Conservation (phyloP, 2,888 invertebrate genomes). For the Clostera curtula region DNA sequence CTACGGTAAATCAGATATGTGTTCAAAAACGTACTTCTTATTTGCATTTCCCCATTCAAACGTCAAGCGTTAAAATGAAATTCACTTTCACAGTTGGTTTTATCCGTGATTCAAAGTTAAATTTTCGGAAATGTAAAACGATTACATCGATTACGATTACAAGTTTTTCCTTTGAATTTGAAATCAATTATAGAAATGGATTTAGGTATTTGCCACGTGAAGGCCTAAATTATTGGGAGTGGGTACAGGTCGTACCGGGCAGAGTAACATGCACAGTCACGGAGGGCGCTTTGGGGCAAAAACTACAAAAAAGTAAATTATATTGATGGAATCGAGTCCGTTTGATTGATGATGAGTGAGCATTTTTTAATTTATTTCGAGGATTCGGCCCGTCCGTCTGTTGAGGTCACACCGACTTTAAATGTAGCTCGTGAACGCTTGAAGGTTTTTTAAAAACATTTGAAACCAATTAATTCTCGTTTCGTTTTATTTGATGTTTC, state of each 20-base stretch:
- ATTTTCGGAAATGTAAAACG: conserved; percentile 11
- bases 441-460: conserved; percentile 26
- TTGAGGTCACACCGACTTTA: conserved; percentile 43
- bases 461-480: conserved; percentile 25
- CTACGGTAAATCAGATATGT: too few species aligned
- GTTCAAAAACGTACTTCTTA: too few species aligned
- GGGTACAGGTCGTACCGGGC: conserved; percentile 49
- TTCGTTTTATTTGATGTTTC: conserved; percentile 21
- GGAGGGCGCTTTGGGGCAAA: conserved; percentile 67
- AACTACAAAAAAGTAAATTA: conserved; percentile 74
- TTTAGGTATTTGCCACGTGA: conserved; percentile 23
- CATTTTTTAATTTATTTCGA: conserved; percentile 73
- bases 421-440: conserved; percentile 20
- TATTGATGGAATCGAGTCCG: conserved; percentile 71
- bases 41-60: too few species aligned
- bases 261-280: conserved; percentile 60
- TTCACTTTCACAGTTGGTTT: conserved; percentile 1
- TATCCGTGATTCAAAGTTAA: conserved; percentile 7
- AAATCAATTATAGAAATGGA: conserved; percentile 38
- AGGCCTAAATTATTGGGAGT: conserved; percentile 20
- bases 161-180: conserved; percentile 22
- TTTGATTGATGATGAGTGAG: conserved; percentile 74
- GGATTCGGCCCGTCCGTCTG: conserved; percentile 49
- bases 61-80: too few species aligned
- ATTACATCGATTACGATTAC: conserved; percentile 21